Conservation (phyloP, 2,888 invertebrate genomes). For the Heteropelma amictum region DNA sequence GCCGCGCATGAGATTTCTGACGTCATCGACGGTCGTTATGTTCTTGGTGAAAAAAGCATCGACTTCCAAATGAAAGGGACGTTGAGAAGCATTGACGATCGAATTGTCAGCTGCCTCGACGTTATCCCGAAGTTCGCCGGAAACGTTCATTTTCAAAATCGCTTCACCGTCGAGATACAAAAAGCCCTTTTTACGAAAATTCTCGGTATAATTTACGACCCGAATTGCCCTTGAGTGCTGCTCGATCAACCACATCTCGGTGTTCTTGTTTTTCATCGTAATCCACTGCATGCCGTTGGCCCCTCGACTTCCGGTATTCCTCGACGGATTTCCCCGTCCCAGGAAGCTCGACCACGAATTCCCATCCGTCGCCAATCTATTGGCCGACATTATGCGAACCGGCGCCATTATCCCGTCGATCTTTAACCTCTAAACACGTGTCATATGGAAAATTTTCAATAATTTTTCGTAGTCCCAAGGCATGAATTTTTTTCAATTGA, state of each 20-base stretch:
- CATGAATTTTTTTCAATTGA: too few relatives aligned
- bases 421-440: slow-evolving; percentile 2
- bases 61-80: neutral
- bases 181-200: slow-evolving; percentile 82
- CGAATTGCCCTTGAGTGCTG: slow-evolving; percentile 85
- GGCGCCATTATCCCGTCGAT: slow-evolving; percentile 81
- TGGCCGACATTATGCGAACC: slow-evolving; percentile 89
- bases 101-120: slow-evolving; percentile 25
- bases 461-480: neutral
- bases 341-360: slow-evolving; percentile 87
- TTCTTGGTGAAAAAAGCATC: slow-evolving; percentile 68
- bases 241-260: slow-evolving; percentile 85
- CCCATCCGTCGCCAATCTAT: slow-evolving; percentile 86
- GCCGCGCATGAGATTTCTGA: slow-evolving; percentile 80
- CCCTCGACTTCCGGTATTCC: slow-evolving; percentile 80
- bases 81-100: neutral
- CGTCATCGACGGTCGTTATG: slow-evolving; percentile 80
- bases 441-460: neutral
- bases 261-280: slow-evolving; percentile 82
- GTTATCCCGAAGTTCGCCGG: slow-evolving; percentile 64
- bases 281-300: slow-evolving; percentile 90
- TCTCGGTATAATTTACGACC: slow-evolving; percentile 84
- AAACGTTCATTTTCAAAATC: slow-evolving; percentile 73
- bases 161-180: slow-evolving; percentile 86
- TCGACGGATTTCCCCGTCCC: slow-evolving; percentile 85